Conservation (phyloP, 2,888 invertebrate species). For the Cephus runcator region DNA sequence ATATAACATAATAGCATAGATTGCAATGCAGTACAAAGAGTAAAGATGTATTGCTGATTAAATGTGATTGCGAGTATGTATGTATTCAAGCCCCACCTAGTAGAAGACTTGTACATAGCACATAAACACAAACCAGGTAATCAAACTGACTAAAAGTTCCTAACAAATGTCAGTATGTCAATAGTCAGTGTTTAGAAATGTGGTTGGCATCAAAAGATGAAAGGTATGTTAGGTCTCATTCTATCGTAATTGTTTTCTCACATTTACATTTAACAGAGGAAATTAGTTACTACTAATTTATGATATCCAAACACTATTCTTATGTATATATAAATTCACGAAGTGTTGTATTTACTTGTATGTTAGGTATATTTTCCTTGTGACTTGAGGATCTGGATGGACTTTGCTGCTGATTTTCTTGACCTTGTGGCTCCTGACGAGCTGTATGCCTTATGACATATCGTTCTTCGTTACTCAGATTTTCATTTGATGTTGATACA, state of each 20-base stretch:
- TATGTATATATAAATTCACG: not conserved
- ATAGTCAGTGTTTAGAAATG: not conserved
- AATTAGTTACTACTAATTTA: not conserved
- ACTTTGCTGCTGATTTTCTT: constrained; percentile 78
- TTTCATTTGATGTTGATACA: constrained; percentile 90
- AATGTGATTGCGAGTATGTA: not conserved
- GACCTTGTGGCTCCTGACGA: constrained; percentile 91
- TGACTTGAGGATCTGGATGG: constrained; percentile 70
- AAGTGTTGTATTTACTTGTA: constrained; percentile 46
- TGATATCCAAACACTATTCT: not conserved
- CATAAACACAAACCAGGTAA: not conserved
- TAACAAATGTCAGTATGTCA: not conserved
- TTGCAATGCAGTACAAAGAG: not conserved
- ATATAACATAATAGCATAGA: constrained; percentile 8
- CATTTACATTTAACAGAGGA: not conserved
- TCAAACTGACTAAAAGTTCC: not conserved
- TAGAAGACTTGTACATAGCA: not conserved
- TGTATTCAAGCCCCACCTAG: not conserved
- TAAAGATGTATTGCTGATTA: not conserved
- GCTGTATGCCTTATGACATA: constrained; percentile 85
- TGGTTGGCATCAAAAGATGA: not conserved
- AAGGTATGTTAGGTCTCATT: not conserved
- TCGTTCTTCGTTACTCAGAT: constrained; percentile 85
- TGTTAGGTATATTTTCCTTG: constrained; percentile 62
- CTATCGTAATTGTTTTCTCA: not conserved